Evolutionary conservation across 2,113 vertebrate genomes (phyloP).

Genomic region (Condylura cristata): DNA sequence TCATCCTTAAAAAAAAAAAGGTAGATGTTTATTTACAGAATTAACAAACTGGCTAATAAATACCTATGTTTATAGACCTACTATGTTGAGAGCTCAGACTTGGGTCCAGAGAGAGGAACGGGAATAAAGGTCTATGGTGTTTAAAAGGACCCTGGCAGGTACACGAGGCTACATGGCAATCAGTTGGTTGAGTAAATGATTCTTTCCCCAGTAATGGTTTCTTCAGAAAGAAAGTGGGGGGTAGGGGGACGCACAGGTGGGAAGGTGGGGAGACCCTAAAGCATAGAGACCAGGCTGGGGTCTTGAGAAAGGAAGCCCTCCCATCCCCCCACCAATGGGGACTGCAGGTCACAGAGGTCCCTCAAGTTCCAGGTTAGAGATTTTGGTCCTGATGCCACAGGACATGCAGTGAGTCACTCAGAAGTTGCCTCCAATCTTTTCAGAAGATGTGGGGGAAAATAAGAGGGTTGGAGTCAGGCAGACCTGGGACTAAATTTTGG

Average conservation of each 20-base stretch:
- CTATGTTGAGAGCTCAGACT: not conserved
- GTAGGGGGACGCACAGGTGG: fast-evolving
- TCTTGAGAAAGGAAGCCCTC: not conserved
- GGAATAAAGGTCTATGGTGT: not conserved
- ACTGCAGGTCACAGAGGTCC: not conserved
- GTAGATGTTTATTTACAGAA: not conserved
- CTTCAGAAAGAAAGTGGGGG: not conserved
- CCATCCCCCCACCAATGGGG: no score
- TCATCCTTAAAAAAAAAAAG: no score
- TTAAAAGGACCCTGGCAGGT: not conserved
- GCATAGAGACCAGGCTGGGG: not conserved
- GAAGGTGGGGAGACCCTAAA: fast-evolving
- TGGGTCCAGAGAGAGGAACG: not conserved
- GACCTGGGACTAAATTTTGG: not conserved
- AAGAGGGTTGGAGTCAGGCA: not conserved
- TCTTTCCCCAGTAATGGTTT: not conserved
- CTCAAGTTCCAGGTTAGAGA: not conserved
- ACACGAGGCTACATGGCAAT: not conserved
- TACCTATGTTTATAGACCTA: not conserved
- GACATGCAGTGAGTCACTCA: not conserved
- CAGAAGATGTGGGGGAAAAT: not conserved
- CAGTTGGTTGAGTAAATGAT: no score
- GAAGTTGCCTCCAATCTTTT: not conserved
- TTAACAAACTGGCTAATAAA: not conserved
- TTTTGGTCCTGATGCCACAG: not conserved